Conservation (phyloP, 2,888 invertebrate species). For the Synanthedon vespiformis region DNA sequence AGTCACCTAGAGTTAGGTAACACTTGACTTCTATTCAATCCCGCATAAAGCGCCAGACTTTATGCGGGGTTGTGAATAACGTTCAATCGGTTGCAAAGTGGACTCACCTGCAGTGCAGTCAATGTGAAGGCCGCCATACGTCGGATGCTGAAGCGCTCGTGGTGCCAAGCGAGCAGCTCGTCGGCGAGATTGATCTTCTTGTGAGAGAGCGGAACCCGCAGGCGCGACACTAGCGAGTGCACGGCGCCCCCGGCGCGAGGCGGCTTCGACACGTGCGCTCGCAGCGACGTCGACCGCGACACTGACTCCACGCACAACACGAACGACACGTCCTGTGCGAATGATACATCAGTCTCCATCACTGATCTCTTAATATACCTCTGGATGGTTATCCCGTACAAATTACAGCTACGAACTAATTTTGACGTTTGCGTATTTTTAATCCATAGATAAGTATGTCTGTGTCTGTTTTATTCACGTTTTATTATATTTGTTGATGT, state of each 20-base stretch:
- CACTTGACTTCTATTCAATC: too few relatives aligned
- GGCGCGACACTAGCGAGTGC: constrained; percentile 71
- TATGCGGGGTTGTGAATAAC: too few relatives aligned
- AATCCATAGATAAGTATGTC: too few relatives aligned
- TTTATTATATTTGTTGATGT: too few relatives aligned
- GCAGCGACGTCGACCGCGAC: constrained; percentile 74
- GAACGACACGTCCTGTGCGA: constrained; percentile 84
- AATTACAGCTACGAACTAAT: too few relatives aligned
- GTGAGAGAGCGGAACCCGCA: constrained; percentile 77
- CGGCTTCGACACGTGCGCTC: constrained; percentile 96
- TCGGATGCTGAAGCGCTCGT: constrained; percentile 94
- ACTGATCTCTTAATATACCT: too few relatives aligned
- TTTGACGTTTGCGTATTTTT: too few relatives aligned
- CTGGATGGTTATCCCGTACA: too few relatives aligned
- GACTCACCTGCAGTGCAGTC: constrained; percentile 75
- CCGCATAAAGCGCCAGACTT: too few relatives aligned
- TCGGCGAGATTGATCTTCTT: constrained; percentile 98
- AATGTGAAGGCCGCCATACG: constrained; percentile 92
- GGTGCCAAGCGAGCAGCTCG: constrained; percentile 94
- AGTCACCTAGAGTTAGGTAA: too few relatives aligned
- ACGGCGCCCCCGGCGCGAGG: constrained; percentile 88
- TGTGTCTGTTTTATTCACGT: too few relatives aligned
- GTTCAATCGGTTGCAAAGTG: background rate
- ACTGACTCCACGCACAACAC: constrained; percentile 91
- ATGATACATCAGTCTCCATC: too few relatives aligned